These are phyloP conservation scores for Lerista edwardsae DNA, from an alignment of 2,797 vertebrate species.

Conservation along the genomic window DNA sequence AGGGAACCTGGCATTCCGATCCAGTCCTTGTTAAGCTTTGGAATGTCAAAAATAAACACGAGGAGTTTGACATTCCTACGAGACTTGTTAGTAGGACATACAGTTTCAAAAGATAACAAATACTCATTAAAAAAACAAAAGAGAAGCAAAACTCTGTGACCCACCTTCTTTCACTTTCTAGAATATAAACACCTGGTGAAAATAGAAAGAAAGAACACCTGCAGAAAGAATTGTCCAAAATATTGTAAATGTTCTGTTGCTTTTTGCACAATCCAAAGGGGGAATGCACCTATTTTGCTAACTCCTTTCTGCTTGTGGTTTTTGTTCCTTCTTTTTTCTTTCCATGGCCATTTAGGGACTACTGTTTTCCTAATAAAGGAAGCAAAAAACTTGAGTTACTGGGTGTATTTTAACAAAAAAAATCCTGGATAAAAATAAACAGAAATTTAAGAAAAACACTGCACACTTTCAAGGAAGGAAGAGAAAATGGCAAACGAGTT, in stretches of 20 bases:
- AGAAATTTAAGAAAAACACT: neutral
- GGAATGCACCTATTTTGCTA: conserved; percentile 61
- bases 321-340: conserved; percentile 62
- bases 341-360: conserved; percentile 39
- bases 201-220: conserved; percentile 51
- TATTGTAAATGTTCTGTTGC: conserved; percentile 50
- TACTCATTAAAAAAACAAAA: conserved; percentile 55
- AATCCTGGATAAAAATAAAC: conserved; percentile 25
- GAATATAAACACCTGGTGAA: conserved; percentile 46
- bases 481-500: conserved; percentile 36
- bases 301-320: conserved; percentile 62
- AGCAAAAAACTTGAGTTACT: conserved; percentile 33
- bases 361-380: conserved; percentile 69
- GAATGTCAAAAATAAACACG: conserved; percentile 29
- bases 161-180: conserved; percentile 40
- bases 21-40: conserved; percentile 17
- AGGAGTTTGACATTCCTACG: conserved; percentile 12
- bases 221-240: conserved; percentile 57
- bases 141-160: neutral
- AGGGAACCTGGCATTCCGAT: conserved; percentile 13
- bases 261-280: conserved; percentile 57
- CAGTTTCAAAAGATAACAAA: conserved; percentile 46
- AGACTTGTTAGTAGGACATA: conserved; percentile 29
- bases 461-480: neutral
- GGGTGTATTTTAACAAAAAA: conserved; percentile 62